Conservation (phyloP, 1,140 invertebrate species). For the Leptopilina boulardi region DNA sequence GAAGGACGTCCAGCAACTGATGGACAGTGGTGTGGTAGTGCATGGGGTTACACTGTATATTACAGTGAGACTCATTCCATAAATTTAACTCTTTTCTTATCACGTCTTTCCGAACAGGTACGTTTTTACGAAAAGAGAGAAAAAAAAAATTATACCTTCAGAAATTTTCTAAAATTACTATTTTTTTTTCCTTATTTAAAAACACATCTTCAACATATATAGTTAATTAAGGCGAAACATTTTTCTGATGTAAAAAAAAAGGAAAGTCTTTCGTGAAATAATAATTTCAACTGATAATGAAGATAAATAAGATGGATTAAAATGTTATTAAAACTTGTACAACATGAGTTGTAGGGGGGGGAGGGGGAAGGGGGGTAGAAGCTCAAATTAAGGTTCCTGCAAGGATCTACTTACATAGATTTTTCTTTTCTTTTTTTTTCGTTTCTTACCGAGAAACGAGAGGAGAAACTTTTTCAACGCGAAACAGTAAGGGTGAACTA, state of each 20-base stretch:
- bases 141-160: neutral
- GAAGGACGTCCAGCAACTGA: constrained; percentile 82
- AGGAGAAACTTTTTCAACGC: neutral
- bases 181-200: no score
- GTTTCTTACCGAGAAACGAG: neutral
- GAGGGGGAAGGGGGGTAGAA: no score
- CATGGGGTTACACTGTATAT: constrained; percentile 90
- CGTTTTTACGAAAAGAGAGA: neutral
- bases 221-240: no score
- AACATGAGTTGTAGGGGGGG: neutral
- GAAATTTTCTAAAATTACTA: no score
- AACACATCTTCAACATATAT: no score
- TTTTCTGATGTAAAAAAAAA: neutral
- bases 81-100: constrained; percentile 84
- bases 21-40: constrained; percentile 90
- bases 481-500: no score
- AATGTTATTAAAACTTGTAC: constrained; percentile 7
- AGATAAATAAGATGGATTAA: neutral
- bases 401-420: neutral
- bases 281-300: neutral
- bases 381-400: neutral
- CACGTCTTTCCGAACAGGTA: constrained; percentile 85
- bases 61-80: constrained; percentile 88
- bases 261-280: neutral
- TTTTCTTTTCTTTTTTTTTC: neutral